Evolutionary conservation across 2,797 vertebrate genomes (phyloP).

Genomic region (Arnoldichthys spilopterus): DNA sequence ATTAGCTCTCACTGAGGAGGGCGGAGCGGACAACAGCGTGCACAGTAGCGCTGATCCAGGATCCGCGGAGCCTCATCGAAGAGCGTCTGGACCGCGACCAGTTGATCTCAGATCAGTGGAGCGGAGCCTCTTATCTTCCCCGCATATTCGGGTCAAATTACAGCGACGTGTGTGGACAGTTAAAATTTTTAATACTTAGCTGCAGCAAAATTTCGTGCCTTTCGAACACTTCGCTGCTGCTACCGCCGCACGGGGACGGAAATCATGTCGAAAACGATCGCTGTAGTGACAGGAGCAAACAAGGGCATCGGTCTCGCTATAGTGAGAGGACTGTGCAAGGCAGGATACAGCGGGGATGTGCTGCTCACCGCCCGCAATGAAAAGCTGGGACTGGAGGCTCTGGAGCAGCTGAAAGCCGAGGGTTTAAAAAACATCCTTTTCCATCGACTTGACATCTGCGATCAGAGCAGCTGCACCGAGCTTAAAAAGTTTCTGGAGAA

Average conservation of each 20-base stretch:
- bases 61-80: neutral
- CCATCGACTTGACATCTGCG: conserved; percentile 63
- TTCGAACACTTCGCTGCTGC: no score
- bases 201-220: neutral
- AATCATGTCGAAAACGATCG: conserved; percentile 59
- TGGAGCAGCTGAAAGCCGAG: conserved; percentile 51
- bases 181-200: no score
- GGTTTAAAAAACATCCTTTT: conserved; percentile 54
- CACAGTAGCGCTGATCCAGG: neutral
- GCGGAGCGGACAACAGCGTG: neutral
- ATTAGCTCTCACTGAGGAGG: neutral
- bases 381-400: conserved; percentile 57
- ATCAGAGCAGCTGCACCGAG: conserved; percentile 52
- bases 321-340: conserved; percentile 59
- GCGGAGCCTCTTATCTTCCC: neutral
- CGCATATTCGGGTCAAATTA: neutral
- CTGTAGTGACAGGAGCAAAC: conserved; percentile 67
- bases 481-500: conserved; percentile 55
- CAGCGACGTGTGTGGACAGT: neutral
- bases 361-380: conserved; percentile 63
- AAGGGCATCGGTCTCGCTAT: conserved; percentile 67
- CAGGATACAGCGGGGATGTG: conserved; percentile 59
- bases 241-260: no score
- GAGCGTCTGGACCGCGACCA: neutral
- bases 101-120: neutral